A percentile compares a stretch with the other conserved stretches of the same genome.
These are phyloP conservation scores for Zygothrica quintamaculata DNA, from an alignment of 2,888 invertebrate genomes.

Conservation along the genomic window DNA sequence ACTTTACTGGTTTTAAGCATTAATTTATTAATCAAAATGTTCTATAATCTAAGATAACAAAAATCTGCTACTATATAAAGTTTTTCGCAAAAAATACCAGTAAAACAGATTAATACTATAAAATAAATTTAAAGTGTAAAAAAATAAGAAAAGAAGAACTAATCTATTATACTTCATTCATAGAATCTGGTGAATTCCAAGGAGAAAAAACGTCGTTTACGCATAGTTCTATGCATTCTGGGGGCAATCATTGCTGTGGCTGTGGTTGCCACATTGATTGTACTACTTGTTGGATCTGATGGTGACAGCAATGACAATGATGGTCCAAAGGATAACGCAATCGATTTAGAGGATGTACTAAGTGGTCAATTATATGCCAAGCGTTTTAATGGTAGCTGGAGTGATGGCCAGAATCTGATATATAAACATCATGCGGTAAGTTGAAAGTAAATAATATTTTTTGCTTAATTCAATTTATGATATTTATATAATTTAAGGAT, in stretches of 20 bases:
- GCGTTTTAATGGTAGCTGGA: slow-evolving; percentile 92
- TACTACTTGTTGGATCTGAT: slow-evolving; percentile 85
- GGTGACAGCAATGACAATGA: slow-evolving; percentile 35
- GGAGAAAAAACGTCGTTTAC: slow-evolving; percentile 86
- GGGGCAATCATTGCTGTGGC: slow-evolving; percentile 86
- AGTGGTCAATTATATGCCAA: slow-evolving; percentile 88
- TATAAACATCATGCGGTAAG: slow-evolving; percentile 86
- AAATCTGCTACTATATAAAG: too few relatives aligned
- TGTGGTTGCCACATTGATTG: slow-evolving; percentile 86
- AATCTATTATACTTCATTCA: slow-evolving; percentile 30
- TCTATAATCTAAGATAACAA: too few relatives aligned
- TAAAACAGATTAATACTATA: too few relatives aligned
- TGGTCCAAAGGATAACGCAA: slow-evolving; percentile 83
- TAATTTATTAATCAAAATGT: too few relatives aligned
- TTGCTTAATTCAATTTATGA: too few relatives aligned
- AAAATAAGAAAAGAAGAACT: neutral
- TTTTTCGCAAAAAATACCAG: too few relatives aligned
- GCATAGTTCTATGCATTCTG: slow-evolving; percentile 86
- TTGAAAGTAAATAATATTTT: slow-evolving; percentile 2
- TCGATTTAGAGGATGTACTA: slow-evolving; percentile 89
- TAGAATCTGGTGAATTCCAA: slow-evolving; percentile 87
- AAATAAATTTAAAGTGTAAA: too few relatives aligned
- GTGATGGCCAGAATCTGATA: slow-evolving; percentile 88
- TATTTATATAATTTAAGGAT: slow-evolving; percentile 57
- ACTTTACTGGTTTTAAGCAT: too few relatives aligned